Conservation (phyloP, 2,797 vertebrate species). For the Muraenolepis orangiensis region DNA sequence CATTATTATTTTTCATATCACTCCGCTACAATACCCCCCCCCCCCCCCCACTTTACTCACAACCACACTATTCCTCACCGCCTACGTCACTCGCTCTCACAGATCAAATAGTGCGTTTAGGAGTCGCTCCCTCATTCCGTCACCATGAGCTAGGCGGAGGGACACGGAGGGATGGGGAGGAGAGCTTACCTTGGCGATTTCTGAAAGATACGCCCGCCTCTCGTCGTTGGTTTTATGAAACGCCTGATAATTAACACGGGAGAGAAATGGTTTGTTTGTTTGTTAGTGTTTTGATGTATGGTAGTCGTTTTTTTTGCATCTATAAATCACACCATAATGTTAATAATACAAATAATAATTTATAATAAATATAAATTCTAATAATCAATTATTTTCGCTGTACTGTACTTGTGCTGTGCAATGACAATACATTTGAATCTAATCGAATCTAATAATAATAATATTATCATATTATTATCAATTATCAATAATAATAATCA, state of each 20-base stretch:
- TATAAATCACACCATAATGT: background rate
- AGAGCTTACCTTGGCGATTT: conserved; percentile 81
- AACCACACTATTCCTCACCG: conserved; percentile 3
- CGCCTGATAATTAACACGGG: conserved; percentile 68
- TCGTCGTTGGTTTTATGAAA: conserved; percentile 84
- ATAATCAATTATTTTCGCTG: no score
- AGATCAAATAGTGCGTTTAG: conserved; percentile 5
- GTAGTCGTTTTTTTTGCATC: background rate
- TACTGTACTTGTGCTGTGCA: no score
- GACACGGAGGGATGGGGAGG: conserved; percentile 9
- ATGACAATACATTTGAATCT: no score
- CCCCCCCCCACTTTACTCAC: background rate
- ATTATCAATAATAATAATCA: no score
- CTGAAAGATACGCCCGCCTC: conserved; percentile 71
- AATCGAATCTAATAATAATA: no score
- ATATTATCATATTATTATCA: no score
- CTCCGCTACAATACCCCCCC: background rate
- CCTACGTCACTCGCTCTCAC: conserved; percentile 10
- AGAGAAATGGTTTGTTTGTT: conserved; percentile 20
- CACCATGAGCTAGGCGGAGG: background rate
- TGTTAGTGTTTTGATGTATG: background rate
- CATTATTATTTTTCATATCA: background rate
- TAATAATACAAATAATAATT: no score
- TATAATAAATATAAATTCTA: no score
- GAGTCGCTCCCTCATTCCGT: conserved; percentile 2